Base-by-base conservation (phyloP, 2,797 vertebrate genomes). In the Cyprinodon diabolis region DNA sequence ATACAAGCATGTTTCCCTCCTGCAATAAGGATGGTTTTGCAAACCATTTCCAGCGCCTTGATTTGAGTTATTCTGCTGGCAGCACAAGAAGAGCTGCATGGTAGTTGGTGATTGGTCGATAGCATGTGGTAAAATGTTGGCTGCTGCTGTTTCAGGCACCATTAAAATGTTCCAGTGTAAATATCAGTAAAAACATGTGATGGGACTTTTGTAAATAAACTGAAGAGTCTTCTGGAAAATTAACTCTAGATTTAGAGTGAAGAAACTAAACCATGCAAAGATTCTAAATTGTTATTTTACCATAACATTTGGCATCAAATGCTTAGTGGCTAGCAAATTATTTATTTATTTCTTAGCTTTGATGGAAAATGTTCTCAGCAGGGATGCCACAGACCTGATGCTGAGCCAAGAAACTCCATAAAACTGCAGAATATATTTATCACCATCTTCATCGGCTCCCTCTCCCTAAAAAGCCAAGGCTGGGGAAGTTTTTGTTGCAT, bases 361-460 rank as follows among this genome's bases (percentile, higher is more conserved):
- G 0, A 54, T 35, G 47, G 58, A 35, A 71, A 79, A 74, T 66
- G 4, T 15, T 1, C 43, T 62, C 48, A 65, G 70, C 66, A n/a
- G 66, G 68, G 52, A 69, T 19, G 11, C 68, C 23, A 57, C 19
- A 71, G 67, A 69, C 17, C 11, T 75, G 65, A 49, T 58, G 23
- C 17, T 1, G 1, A 66, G 71, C 2, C 69, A 71, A 49, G 11
- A 49, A 77, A 57, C 71, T 83, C 58, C 81, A 66, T 73, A 63
- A 76, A 81, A 80, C 77, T 62, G 48, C 81, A 48, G 66, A 43
- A 70, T 83, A 78, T 78, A 84, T 89, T 84, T 76, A 89, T 91
- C 80, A 84, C 78, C 40, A 19, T 60, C 77, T 78, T 69, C 9
- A 21, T 77, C 71, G 73, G 40, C 68, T 63, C 72, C 69, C 65